These are phyloP conservation scores for Dryobota labecula DNA, from an alignment of 2,888 invertebrate species.

Conservation along the genomic window DNA sequence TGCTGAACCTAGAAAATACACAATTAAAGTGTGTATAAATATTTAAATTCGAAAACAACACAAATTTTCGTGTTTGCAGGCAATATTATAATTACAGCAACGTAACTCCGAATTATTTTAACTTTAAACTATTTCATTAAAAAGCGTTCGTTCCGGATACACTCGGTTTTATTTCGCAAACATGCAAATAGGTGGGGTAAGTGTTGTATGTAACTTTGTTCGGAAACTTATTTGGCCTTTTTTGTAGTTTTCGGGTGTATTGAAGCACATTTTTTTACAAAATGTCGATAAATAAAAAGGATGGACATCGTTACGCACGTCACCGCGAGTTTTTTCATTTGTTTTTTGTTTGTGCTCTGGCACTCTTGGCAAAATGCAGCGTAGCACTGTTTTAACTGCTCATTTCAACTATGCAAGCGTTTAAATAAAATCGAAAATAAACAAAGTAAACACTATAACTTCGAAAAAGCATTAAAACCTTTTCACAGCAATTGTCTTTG, in stretches of 20 bases:
- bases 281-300: background rate
- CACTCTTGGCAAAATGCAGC: background rate
- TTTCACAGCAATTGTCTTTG: background rate
- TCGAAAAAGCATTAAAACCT: too few species aligned
- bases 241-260: background rate
- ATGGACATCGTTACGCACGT: too few species aligned
- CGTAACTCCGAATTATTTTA: background rate
- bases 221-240: background rate
- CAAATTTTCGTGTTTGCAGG: background rate
- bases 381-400: too few species aligned
- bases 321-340: background rate
- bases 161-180: conserved; percentile 14
- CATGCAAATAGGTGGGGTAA: conserved; percentile 11
- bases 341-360: background rate
- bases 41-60: background rate
- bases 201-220: background rate
- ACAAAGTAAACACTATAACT: background rate
- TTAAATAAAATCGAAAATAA: background rate
- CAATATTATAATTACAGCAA: conserved; percentile 27
- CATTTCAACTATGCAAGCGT: background rate
- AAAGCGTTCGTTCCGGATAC: conserved; percentile 1
- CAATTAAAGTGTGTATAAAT: background rate
- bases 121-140: conserved; percentile 14
- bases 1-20: background rate
- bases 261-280: background rate